Evolutionary conservation across 2,797 vertebrate genomes (phyloP).

Genomic region (Micrastur ruficollis): DNA sequence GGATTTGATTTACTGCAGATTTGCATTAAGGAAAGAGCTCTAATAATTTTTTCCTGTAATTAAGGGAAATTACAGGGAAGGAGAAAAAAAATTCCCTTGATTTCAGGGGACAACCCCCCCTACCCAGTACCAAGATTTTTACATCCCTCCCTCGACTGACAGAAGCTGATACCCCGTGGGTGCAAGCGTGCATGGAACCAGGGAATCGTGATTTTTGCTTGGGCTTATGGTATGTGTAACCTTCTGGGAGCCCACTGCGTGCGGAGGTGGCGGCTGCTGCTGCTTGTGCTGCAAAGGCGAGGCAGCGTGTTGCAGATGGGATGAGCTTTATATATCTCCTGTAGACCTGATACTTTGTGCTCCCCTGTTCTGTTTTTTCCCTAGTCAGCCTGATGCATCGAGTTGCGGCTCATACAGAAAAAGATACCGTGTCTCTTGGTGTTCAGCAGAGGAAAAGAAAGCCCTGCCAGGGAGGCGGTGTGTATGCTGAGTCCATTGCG

Average conservation of each 20-base stretch:
- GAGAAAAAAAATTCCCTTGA: background rate
- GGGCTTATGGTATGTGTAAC: background rate
- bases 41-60: background rate
- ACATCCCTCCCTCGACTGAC: background rate
- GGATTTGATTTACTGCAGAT: background rate
- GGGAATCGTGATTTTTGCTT: background rate
- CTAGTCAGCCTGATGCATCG: accelerated
- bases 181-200: accelerated
- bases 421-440: background rate
- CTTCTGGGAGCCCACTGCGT: accelerated
- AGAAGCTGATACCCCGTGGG: accelerated
- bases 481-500: accelerated
- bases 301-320: accelerated
- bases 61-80: background rate
- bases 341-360: accelerated
- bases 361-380: background rate
- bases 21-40: background rate
- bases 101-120: background rate
- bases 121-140: background rate
- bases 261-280: accelerated
- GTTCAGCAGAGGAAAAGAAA: background rate
- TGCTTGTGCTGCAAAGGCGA: accelerated
- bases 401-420: background rate
- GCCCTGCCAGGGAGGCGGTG: accelerated
- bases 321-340: background rate